phyloP scores from a whole-genome alignment of 2,888 invertebrate genomes.

The Xylota segnis region DNA sequence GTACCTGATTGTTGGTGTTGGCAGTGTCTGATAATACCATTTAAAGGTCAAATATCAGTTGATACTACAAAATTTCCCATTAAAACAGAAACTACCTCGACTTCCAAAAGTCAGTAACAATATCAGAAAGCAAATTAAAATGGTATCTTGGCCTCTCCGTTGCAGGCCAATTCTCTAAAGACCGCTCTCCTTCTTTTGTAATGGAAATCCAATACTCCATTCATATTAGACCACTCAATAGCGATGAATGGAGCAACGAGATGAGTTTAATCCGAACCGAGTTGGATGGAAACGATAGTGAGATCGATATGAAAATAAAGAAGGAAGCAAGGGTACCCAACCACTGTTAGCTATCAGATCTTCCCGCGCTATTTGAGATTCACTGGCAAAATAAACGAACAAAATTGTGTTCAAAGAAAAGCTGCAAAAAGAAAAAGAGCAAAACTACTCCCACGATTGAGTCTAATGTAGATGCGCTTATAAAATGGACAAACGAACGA shows the following conservation, averaged over 20 bases:
- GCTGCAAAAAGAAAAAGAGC: slow-evolving; percentile 8
- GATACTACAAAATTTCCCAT: neutral
- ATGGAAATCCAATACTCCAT: slow-evolving; percentile 76
- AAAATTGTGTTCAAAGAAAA: slow-evolving; percentile 27
- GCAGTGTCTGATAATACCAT: too few relatives aligned
- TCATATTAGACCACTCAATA: slow-evolving; percentile 72
- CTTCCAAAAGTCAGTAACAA: slow-evolving; percentile 16
- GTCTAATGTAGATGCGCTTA: slow-evolving; percentile 55
- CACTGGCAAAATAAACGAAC: slow-evolving; percentile 34
- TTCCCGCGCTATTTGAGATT: slow-evolving; percentile 62
- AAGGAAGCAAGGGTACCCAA: slow-evolving; percentile 12
- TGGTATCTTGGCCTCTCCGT: slow-evolving; percentile 31
- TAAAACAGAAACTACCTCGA: neutral
- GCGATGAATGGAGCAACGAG: slow-evolving; percentile 67
- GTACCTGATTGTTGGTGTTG: too few relatives aligned
- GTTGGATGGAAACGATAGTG: slow-evolving; percentile 24
- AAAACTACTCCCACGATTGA: slow-evolving; percentile 74
- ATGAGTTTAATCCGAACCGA: slow-evolving; percentile 67
- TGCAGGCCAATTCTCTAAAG: slow-evolving; percentile 43
- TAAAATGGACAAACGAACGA: slow-evolving; percentile 54
- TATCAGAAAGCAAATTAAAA: slow-evolving; percentile 64
- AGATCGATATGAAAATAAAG: slow-evolving; percentile 53
- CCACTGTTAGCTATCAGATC: slow-evolving; percentile 57
- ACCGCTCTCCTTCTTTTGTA: slow-evolving; percentile 45
- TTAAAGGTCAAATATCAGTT: slow-evolving; percentile 10